Evolutionary conservation across 2,888 invertebrate genomes (phyloP).

Genomic region (Melipona bicolor): DNA sequence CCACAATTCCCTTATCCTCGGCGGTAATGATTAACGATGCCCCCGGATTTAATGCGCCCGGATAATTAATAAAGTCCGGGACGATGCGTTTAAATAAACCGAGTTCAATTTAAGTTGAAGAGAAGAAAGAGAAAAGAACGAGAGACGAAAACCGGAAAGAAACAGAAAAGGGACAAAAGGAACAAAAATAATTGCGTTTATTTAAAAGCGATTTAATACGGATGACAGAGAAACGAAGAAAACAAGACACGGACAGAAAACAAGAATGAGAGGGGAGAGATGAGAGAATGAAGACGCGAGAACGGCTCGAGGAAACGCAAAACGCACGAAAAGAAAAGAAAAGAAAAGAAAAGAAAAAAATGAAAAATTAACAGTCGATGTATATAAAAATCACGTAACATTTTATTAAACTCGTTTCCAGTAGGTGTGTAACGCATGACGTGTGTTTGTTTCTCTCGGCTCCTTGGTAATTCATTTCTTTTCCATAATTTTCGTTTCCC

Average conservation of each 20-base stretch:
- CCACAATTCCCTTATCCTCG: slow-evolving; percentile 12
- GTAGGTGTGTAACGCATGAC: slow-evolving; percentile 64
- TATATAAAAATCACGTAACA: slow-evolving; percentile 81
- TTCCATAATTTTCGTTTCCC: slow-evolving; percentile 28
- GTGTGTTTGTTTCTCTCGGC: slow-evolving; percentile 64
- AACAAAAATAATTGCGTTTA: not conserved
- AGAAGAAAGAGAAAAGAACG: not conserved
- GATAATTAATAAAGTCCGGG: slow-evolving; percentile 21
- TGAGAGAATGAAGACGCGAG: slow-evolving; percentile 21
- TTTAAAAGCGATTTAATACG: not conserved
- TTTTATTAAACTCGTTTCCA: slow-evolving; percentile 79
- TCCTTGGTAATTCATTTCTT: no score
- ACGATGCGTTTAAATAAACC: not conserved
- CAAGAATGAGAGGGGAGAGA: slow-evolving; percentile 41
- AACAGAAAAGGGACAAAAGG: not conserved
- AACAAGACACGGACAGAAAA: not conserved
- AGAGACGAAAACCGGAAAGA: not conserved
- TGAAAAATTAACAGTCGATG: slow-evolving; percentile 73
- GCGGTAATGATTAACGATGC: slow-evolving; percentile 24
- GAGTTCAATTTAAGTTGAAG: not conserved
- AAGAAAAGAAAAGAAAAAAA: slow-evolving; percentile 7
- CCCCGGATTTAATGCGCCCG: not conserved
- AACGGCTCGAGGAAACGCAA: slow-evolving; percentile 37
- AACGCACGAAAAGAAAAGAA: slow-evolving; percentile 40
- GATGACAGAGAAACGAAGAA: not conserved